These are phyloP conservation scores for Ptilorrhoa leucosticta DNA, from an alignment of 2,113 vertebrate genomes.

Conservation along the genomic window DNA sequence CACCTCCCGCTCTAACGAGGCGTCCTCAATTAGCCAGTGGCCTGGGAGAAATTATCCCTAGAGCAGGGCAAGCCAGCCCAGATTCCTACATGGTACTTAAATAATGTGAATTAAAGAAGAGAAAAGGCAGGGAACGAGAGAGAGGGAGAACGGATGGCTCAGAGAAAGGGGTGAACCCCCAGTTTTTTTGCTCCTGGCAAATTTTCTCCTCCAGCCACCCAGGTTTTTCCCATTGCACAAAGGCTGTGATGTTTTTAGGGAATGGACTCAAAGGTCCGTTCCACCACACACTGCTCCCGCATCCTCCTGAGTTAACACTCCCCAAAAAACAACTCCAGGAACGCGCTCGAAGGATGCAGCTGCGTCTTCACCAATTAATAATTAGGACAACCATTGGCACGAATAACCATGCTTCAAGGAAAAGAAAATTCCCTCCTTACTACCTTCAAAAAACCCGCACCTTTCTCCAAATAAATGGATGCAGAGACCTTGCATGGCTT, in stretches of 20 bases:
- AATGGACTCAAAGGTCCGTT: background rate
- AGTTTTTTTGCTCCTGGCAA: background rate
- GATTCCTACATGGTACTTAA: background rate
- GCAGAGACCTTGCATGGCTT: background rate
- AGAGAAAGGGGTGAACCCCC: background rate
- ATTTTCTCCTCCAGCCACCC: background rate
- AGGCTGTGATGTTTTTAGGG: background rate
- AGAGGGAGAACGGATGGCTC: fast-evolving
- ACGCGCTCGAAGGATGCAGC: fast-evolving
- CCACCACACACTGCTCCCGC: background rate
- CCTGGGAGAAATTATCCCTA: background rate
- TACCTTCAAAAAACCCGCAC: background rate
- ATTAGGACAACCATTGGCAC: background rate
- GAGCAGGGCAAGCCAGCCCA: background rate
- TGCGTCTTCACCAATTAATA: background rate
- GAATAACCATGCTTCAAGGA: background rate
- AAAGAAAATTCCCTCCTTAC: background rate
- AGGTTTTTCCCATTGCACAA: background rate
- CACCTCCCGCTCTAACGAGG: background rate
- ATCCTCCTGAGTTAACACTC: background rate
- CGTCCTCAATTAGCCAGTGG: background rate
- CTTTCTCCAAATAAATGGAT: background rate
- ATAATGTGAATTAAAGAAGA: background rate
- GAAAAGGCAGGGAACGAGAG: background rate
- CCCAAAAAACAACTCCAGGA: background rate